A percentile compares a stretch with the other conserved stretches of the same genome.
These are phyloP conservation scores for Sylvietta virens DNA, from an alignment of 2,113 vertebrate genomes.

Conservation along the genomic window DNA sequence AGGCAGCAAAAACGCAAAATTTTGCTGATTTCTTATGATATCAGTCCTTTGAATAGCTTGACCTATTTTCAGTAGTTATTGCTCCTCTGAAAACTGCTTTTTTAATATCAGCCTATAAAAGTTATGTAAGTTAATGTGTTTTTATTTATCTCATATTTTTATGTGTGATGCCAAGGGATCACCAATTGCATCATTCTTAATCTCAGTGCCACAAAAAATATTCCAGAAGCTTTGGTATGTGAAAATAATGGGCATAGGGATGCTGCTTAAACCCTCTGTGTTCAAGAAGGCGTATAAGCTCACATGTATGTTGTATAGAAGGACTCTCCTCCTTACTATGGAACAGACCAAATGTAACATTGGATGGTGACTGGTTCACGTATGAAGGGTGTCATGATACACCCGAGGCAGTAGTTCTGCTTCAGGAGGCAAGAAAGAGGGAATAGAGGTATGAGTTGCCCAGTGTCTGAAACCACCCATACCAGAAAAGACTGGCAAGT, in stretches of 20 bases:
- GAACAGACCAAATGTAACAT: background rate
- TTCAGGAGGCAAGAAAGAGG: background rate
- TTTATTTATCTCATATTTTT: constrained; percentile 25
- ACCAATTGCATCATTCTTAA: background rate
- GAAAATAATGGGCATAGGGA: background rate
- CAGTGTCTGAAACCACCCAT: background rate
- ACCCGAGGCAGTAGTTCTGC: background rate
- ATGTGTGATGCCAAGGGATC: background rate
- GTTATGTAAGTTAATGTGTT: constrained; percentile 1
- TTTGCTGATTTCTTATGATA: constrained; percentile 42
- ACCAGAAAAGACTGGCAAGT: background rate
- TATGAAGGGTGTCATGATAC: rapidly evolving
- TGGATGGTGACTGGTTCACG: rapidly evolving
- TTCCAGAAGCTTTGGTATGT: background rate
- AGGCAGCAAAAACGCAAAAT: constrained; percentile 28
- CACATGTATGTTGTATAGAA: rapidly evolving
- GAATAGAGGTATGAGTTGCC: background rate
- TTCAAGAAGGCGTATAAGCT: background rate
- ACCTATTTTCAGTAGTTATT: constrained; percentile 63
- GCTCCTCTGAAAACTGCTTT: background rate
- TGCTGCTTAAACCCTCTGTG: background rate
- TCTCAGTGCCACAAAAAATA: background rate
- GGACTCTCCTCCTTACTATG: background rate
- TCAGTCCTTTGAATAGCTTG: constrained; percentile 11
- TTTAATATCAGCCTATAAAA: background rate